phyloP scores from a whole-genome alignment of 2,797 vertebrate genomes.

The Pantherophis vulpinus region DNA sequence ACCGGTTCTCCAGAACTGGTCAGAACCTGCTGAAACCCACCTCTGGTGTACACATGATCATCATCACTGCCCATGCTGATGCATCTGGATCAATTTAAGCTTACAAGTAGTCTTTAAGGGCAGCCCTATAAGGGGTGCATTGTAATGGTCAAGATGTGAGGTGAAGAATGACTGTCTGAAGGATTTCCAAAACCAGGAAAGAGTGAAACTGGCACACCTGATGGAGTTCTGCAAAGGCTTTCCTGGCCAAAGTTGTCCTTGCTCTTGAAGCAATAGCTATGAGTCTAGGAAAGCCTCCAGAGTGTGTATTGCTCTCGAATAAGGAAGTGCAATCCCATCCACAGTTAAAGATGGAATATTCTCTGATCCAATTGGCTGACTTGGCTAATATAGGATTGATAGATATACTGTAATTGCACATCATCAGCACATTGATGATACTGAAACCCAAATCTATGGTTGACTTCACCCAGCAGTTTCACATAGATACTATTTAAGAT shows the following conservation, averaged over 20 bases:
- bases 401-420: background rate
- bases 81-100: background rate
- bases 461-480: background rate
- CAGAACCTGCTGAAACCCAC: too few species aligned
- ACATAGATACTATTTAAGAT: background rate
- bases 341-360: background rate
- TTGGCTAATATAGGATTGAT: background rate
- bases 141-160: background rate
- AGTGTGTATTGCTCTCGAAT: background rate
- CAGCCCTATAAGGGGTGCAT: background rate
- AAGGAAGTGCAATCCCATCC: background rate
- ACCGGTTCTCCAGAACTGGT: too few species aligned
- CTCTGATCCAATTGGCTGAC: background rate
- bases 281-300: background rate
- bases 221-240: background rate
- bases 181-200: background rate
- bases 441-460: background rate
- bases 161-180: background rate
- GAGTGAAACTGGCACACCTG: background rate
- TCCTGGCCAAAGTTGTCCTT: background rate
- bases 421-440: background rate
- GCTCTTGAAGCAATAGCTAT: background rate
- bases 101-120: background rate
- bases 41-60: background rate
- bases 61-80: background rate